Evolutionary conservation across 2,888 invertebrate species (phyloP).

Genomic region (Allolobophora icterica): DNA sequence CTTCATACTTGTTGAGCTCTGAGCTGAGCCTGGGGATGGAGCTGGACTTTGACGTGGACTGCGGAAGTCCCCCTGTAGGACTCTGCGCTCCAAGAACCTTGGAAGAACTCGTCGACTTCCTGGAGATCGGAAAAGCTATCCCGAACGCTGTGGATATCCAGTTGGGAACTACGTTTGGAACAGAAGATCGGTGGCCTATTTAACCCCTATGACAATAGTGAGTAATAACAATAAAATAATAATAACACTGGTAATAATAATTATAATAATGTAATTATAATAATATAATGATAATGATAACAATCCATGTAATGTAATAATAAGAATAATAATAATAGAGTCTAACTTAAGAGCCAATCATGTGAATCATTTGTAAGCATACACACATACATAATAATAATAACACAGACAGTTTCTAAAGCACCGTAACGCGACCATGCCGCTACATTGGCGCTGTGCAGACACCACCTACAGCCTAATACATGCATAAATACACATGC

Average conservation of each 20-base stretch:
- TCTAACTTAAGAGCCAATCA: too few relatives aligned
- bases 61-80: background rate
- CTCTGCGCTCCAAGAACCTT: slow-evolving; percentile 21
- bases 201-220: slow-evolving; percentile 30
- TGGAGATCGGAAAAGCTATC: background rate
- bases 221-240: background rate
- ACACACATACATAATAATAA: too few relatives aligned
- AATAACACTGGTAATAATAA: background rate
- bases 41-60: background rate
- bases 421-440: too few relatives aligned
- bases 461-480: too few relatives aligned
- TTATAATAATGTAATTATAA: background rate
- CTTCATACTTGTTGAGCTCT: background rate
- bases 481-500: too few relatives aligned
- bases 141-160: background rate
- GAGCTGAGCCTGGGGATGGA: slow-evolving; percentile 29
- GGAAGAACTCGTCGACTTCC: slow-evolving; percentile 31
- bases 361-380: too few relatives aligned
- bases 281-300: background rate
- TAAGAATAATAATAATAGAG: too few relatives aligned
- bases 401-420: too few relatives aligned
- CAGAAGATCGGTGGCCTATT: slow-evolving; percentile 42
- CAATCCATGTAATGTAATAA: background rate
- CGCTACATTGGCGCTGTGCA: too few relatives aligned
- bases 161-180: slow-evolving; percentile 18